Conservation (phyloP, 2,113 vertebrate species). For the Trachemys scripta region DNA sequence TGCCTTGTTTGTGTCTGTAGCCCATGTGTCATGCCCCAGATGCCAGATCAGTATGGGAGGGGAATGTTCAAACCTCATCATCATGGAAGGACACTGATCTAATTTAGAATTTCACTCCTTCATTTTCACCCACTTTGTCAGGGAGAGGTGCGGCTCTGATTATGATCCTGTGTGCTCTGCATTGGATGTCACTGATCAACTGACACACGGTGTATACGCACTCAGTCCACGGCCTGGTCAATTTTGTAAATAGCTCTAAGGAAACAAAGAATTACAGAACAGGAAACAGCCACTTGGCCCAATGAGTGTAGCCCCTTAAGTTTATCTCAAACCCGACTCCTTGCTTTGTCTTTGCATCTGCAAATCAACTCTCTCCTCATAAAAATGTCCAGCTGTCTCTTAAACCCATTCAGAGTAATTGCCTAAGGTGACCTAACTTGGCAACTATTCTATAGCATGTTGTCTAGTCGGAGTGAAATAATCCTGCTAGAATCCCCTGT, state of each 20-base stretch:
- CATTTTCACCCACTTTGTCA: background rate
- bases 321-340: constrained; percentile 60
- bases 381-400: constrained; percentile 74
- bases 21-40: background rate
- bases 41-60: background rate
- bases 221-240: rapidly evolving
- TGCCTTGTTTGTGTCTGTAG: background rate
- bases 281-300: constrained; percentile 74
- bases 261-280: constrained; percentile 45
- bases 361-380: constrained; percentile 73
- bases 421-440: constrained; percentile 63
- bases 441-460: constrained; percentile 9
- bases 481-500: constrained; percentile 66
- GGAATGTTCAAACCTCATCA: background rate
- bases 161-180: background rate
- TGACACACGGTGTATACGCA: background rate
- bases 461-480: constrained; percentile 40
- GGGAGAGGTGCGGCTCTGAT: background rate
- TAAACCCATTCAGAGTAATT: constrained; percentile 67
- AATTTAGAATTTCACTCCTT: background rate
- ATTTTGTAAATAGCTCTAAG: background rate
- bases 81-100: background rate
- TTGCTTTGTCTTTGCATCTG: constrained; percentile 72
- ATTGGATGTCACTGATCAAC: background rate
- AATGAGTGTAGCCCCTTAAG: constrained; percentile 62